Evolutionary conservation across 1,140 invertebrate species (phyloP).

Genomic region (Drosophila neocordata): DNA sequence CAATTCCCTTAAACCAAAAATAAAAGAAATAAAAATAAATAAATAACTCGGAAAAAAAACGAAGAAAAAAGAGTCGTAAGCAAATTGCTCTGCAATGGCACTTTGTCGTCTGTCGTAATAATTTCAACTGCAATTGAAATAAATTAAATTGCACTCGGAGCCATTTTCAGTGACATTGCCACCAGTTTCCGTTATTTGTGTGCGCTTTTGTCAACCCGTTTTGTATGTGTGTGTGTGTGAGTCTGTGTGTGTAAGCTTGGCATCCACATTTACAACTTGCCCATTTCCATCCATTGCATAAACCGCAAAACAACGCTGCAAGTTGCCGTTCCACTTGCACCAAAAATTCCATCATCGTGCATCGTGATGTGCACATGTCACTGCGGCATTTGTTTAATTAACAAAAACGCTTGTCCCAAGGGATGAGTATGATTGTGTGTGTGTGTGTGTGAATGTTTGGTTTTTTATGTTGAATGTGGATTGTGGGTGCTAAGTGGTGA

Average conservation of each 20-base stretch:
- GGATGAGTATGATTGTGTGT: not conserved
- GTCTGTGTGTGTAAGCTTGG: conserved; percentile 24
- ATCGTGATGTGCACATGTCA: conserved; percentile 79
- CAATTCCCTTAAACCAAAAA: conserved; percentile 47
- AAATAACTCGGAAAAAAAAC: conserved; percentile 34
- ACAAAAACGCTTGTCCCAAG: conserved; percentile 60
- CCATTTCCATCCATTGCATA: conserved; percentile 12
- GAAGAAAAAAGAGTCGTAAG: conserved; percentile 21
- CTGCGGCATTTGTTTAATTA: conserved; percentile 81
- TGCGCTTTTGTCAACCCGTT: conserved; percentile 56
- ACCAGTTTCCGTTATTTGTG: conserved; percentile 59
- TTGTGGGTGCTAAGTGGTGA: conserved; percentile 72
- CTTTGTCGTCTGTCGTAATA: conserved; percentile 76
- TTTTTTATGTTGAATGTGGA: conserved; percentile 44
- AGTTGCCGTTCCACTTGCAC: conserved; percentile 33
- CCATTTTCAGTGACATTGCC: conserved; percentile 53
- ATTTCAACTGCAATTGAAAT: conserved; percentile 76
- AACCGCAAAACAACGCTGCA: conserved; percentile 20
- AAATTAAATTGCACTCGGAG: conserved; percentile 78
- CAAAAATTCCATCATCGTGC: conserved; percentile 73
- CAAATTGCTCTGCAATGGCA: conserved; percentile 67
- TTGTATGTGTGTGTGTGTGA: not conserved
- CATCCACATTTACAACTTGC: conserved; percentile 7
- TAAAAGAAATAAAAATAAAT: conserved; percentile 27
- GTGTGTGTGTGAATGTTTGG: not conserved